Percentiles rank a stretch among this genome's conserved stretches.
Conservation (phyloP, 92 coral and sea anemone species). For the Palythoa grandis region DNA sequence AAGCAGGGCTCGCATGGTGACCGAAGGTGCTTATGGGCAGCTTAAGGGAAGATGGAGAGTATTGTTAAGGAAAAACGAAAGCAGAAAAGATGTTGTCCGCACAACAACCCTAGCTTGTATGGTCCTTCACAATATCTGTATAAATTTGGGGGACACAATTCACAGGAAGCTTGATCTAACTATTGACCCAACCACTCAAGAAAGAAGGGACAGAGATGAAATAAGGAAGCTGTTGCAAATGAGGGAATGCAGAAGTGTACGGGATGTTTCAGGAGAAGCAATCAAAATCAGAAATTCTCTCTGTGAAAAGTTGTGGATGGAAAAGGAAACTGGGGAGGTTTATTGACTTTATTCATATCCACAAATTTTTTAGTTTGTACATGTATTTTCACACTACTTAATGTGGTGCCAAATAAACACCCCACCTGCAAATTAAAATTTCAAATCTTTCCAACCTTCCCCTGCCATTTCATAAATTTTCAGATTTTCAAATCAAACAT, state of each 20-base stretch:
- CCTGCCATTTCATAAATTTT: constrained; percentile 17
- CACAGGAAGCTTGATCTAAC: constrained; percentile 62
- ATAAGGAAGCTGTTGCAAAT: constrained; percentile 72
- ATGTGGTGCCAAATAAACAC: constrained; percentile 19
- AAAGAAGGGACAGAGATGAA: constrained; percentile 66
- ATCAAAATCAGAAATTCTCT: constrained; percentile 66
- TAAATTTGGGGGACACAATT: constrained; percentile 31
- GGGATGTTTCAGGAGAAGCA: constrained; percentile 59
- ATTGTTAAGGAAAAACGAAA: constrained; percentile 33
- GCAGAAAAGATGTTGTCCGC: constrained; percentile 14
- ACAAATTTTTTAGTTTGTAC: constrained; percentile 14
- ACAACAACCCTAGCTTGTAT: constrained; percentile 48
- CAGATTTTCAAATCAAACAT: constrained; percentile 12
- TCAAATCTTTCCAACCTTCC: constrained; percentile 15
- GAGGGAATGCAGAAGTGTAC: constrained; percentile 60
- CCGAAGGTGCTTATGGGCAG: constrained; percentile 52
- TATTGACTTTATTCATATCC: constrained; percentile 47
- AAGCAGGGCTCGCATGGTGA: constrained; percentile 49
- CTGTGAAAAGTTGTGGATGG: constrained; percentile 75
- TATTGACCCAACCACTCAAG: constrained; percentile 64
- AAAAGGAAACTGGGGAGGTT: constrained; percentile 71
- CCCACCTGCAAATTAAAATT: constrained; percentile 26
- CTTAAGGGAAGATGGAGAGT: constrained; percentile 52
- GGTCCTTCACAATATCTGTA: constrained; percentile 35
- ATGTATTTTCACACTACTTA: constrained; percentile 7